Percentiles rank a stretch among this genome's conserved stretches.
phyloP scores from a whole-genome alignment of 2,113 vertebrate species.

The Varanus salvator region DNA sequence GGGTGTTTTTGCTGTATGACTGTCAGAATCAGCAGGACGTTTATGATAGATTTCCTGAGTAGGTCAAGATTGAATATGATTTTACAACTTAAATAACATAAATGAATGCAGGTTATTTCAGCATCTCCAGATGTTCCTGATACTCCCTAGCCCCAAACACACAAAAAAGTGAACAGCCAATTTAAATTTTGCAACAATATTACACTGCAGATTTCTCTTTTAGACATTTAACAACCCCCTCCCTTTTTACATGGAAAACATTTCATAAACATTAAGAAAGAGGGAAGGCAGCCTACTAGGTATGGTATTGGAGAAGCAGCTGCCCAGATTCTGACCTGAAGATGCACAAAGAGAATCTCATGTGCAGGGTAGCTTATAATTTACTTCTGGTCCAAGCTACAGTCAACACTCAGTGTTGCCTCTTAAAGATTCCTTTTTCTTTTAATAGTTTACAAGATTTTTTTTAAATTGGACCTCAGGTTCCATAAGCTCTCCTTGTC shows the following conservation, averaged over 20 bases:
- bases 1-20: slow-evolving; percentile 87
- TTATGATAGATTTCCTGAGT: slow-evolving; percentile 88
- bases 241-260: slow-evolving; percentile 15
- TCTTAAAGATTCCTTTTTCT: too few relatives aligned
- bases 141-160: slow-evolving; percentile 71
- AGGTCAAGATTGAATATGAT: slow-evolving; percentile 89
- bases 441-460: not conserved
- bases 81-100: slow-evolving; percentile 87
- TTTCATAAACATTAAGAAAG: slow-evolving; percentile 11
- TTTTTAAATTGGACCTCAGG: not conserved
- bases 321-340: not conserved
- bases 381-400: not conserved
- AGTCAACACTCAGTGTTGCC: not conserved
- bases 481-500: not conserved
- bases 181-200: slow-evolving; percentile 73
- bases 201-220: slow-evolving; percentile 67
- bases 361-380: not conserved
- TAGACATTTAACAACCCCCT: slow-evolving; percentile 54
- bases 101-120: slow-evolving; percentile 86
- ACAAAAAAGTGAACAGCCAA: slow-evolving; percentile 74
- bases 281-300: not conserved
- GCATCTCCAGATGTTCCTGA: slow-evolving; percentile 85
- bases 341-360: not conserved
- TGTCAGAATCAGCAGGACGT: slow-evolving; percentile 88
- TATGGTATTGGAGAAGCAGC: not conserved